A percentile compares a stretch with the other conserved stretches of the same genome.
Conservation (phyloP, 2,888 invertebrate genomes). For the Perithous albicinctus region DNA sequence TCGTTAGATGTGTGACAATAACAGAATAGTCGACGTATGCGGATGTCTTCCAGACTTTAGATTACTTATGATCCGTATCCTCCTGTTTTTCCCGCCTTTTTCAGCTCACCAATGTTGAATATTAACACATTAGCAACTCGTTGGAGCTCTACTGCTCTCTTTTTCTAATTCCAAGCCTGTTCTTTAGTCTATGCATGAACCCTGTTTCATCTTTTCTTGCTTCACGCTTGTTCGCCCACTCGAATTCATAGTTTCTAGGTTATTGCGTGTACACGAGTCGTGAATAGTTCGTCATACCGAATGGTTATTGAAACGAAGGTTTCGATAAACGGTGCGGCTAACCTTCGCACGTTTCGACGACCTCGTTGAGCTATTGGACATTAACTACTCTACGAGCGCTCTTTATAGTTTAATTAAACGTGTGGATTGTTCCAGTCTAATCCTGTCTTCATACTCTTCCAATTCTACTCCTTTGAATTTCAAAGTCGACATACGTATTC, state of each 20-base stretch:
- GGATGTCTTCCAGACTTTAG: slow-evolving; percentile 62
- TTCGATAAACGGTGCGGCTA: slow-evolving; percentile 18
- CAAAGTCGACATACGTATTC: not conserved
- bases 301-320: slow-evolving; percentile 23
- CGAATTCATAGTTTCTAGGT: slow-evolving; percentile 47
- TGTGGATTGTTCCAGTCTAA: slow-evolving; percentile 28
- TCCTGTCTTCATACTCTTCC: not conserved
- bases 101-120: slow-evolving; percentile 16
- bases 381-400: not conserved
- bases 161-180: slow-evolving; percentile 3
- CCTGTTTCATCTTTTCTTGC: slow-evolving; percentile 12
- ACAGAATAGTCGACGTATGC: slow-evolving; percentile 43
- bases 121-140: not conserved
- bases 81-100: slow-evolving; percentile 15
- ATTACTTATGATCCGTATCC: slow-evolving; percentile 13
- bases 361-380: slow-evolving; percentile 27
- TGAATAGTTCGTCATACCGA: not conserved
- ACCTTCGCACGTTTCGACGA: slow-evolving; percentile 21
- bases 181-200: not conserved
- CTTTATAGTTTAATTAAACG: slow-evolving; percentile 1
- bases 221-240: slow-evolving; percentile 37
- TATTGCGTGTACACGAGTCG: slow-evolving; percentile 27
- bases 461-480: not conserved
- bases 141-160: not conserved
- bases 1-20: slow-evolving; percentile 28